These are phyloP conservation scores for Cheiracanthium punctorium DNA, from an alignment of 2,888 invertebrate species.

Conservation along the genomic window DNA sequence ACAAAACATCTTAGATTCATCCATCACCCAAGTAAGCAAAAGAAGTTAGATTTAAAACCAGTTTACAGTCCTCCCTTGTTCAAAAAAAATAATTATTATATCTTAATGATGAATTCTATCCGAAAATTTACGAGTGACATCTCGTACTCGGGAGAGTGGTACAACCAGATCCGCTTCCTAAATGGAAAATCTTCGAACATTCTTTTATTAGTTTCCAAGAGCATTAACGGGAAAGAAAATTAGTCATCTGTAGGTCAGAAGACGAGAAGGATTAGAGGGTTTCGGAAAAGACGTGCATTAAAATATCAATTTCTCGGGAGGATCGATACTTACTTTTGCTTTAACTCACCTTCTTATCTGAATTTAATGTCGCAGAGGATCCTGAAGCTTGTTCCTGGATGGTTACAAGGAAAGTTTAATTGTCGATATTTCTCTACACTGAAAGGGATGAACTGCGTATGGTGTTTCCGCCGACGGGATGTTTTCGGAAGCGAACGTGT, in stretches of 20 bases:
- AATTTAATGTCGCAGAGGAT: slow-evolving; percentile 6
- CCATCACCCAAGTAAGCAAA: too few species aligned
- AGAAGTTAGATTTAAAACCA: too few species aligned
- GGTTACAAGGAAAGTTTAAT: neutral
- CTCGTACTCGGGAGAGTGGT: too few species aligned
- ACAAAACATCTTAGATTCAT: too few species aligned
- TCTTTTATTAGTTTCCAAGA: neutral
- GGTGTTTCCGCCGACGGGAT: neutral
- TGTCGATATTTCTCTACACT: neutral
- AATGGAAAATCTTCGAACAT: neutral
- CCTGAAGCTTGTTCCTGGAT: neutral
- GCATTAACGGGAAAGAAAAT: neutral
- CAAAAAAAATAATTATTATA: too few species aligned
- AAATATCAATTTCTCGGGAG: neutral
- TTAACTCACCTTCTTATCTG: neutral
- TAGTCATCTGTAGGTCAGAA: neutral
- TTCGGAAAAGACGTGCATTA: neutral
- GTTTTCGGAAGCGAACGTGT: too few species aligned
- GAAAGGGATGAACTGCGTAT: neutral
- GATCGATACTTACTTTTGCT: neutral
- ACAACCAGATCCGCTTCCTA: too few species aligned
- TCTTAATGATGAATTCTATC: too few species aligned
- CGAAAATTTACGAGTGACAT: too few species aligned
- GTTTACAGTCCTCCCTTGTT: too few species aligned
- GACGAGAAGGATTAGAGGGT: neutral